A percentile compares a stretch with the other conserved stretches of the same genome.
phyloP scores from a whole-genome alignment of 30 jellyfish, hydroid and myxozoan genomes.

The Morbakka virulenta region DNA sequence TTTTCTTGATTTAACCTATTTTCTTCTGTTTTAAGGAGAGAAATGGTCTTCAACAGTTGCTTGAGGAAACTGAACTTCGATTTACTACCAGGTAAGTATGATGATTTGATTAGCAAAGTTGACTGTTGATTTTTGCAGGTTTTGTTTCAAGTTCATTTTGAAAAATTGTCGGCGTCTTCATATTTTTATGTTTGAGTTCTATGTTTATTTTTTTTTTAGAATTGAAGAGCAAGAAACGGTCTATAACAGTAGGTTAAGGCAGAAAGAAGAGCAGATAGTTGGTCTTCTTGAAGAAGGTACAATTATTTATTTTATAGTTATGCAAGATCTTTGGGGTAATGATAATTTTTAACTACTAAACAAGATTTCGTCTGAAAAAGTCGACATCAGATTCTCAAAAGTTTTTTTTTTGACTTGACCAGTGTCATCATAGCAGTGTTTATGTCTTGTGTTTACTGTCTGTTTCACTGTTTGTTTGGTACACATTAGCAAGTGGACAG shows the following conservation, averaged over 20 bases:
- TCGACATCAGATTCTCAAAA: too few relatives aligned
- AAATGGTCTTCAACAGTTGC: slow-evolving; percentile 27
- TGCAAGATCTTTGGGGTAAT: too few relatives aligned
- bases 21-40: slow-evolving; percentile 42
- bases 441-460: too few relatives aligned
- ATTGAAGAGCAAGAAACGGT: slow-evolving; percentile 44
- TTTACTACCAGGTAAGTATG: slow-evolving; percentile 43
- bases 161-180: too few relatives aligned
- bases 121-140: too few relatives aligned
- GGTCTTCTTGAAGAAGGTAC: slow-evolving; percentile 85
- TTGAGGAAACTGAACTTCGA: slow-evolving; percentile 38
- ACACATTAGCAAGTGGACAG: too few relatives aligned
- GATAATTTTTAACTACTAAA: not conserved
- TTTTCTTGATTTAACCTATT: not conserved
- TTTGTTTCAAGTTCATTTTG: too few relatives aligned
- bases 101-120: not conserved
- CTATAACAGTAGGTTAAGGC: slow-evolving; percentile 43
- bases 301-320: not conserved
- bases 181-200: too few relatives aligned
- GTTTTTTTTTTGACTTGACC: too few relatives aligned
- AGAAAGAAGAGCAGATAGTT: slow-evolving; percentile 69
- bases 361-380: not conserved
- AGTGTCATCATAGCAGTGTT: too few relatives aligned
- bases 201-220: slow-evolving; percentile 3
- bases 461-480: too few relatives aligned